These are phyloP conservation scores for Trichogramma evanescens DNA, from an alignment of 2,888 invertebrate species.

Conservation along the genomic window DNA sequence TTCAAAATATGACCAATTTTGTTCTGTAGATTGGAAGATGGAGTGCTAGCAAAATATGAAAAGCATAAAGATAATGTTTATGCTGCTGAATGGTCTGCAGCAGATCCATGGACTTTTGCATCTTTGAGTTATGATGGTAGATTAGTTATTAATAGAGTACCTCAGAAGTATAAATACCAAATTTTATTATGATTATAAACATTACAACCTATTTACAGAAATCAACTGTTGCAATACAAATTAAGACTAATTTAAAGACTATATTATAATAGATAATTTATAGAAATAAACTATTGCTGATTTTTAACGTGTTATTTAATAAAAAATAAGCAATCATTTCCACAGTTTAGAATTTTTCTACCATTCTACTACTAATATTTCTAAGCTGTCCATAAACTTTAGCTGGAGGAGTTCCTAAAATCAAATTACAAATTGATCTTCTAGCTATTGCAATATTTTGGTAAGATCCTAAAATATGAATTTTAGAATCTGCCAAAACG, in stretches of 20 bases:
- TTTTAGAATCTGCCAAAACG: conserved; percentile 91
- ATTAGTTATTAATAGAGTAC: conserved; percentile 85
- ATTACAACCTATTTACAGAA: neutral
- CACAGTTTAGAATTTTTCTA: conserved; percentile 65
- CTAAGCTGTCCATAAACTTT: conserved; percentile 95
- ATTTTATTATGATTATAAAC: conserved; percentile 63
- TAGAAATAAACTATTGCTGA: neutral
- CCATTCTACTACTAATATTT: conserved; percentile 74
- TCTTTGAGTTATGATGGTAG: conserved; percentile 96
- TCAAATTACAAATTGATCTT: conserved; percentile 90
- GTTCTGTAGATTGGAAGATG: conserved; percentile 64
- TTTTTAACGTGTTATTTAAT: conserved; percentile 25
- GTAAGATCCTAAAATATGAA: conserved; percentile 94
- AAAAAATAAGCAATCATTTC: conserved; percentile 28
- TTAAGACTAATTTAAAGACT: neutral
- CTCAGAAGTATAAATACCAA: conserved; percentile 90
- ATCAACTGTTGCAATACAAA: neutral
- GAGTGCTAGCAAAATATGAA: conserved; percentile 85
- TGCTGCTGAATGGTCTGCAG: conserved; percentile 93
- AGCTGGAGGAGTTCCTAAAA: conserved; percentile 92
- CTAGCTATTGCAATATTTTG: conserved; percentile 93
- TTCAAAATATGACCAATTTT: conserved; percentile 7
- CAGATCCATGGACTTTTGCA: conserved; percentile 99
- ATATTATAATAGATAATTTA: neutral
- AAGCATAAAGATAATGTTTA: conserved; percentile 98